Evolutionary conservation across 1,140 invertebrate species (phyloP).

Genomic region (Triops longicaudatus): DNA sequence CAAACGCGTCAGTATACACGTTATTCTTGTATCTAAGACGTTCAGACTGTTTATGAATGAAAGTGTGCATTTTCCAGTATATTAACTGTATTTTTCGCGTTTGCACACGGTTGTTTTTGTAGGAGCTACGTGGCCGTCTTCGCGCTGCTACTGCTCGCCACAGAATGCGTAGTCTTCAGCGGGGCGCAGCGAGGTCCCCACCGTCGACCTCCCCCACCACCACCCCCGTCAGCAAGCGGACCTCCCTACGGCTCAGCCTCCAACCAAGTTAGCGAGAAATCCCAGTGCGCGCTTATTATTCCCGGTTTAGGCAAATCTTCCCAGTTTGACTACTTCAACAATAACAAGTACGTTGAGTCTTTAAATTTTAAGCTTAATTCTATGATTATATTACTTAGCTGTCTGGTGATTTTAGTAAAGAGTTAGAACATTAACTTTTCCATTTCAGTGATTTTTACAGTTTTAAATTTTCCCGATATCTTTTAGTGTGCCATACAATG

Average conservation of each 20-base stretch:
- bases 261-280: constrained; percentile 21
- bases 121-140: background rate
- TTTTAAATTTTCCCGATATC: too few relatives aligned
- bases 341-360: background rate
- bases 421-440: too few relatives aligned
- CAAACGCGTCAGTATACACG: too few relatives aligned
- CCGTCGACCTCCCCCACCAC: background rate
- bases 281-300: constrained; percentile 34
- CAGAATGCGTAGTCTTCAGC: background rate
- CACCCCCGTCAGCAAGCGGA: background rate
- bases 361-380: background rate
- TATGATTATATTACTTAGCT: too few relatives aligned
- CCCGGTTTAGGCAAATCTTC: constrained; percentile 34
- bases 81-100: background rate
- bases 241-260: background rate
- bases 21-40: too few relatives aligned
- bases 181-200: background rate
- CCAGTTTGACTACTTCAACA: constrained; percentile 30
- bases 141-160: background rate
- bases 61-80: background rate
- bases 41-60: too few relatives aligned
- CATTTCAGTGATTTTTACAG: too few relatives aligned
- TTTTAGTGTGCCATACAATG: constrained; percentile 13
- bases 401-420: too few relatives aligned
- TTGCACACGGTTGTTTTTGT: background rate